A percentile compares a stretch with the other conserved stretches of the same genome.
phyloP scores from a whole-genome alignment of 2,888 invertebrate species.

The Ceriagrion tenellum region DNA sequence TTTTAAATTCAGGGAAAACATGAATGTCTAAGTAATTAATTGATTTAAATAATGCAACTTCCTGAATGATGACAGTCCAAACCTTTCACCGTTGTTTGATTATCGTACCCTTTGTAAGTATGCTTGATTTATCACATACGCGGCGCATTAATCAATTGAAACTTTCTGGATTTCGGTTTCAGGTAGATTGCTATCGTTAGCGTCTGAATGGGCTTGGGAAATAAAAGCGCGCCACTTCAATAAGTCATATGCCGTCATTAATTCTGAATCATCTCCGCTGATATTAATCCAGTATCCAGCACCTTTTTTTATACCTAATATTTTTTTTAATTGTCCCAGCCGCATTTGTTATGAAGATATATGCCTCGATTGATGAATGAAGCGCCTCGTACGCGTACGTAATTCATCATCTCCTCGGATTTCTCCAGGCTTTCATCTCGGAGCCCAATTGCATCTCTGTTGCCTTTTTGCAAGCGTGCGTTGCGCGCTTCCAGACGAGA shows the following conservation, averaged over 20 bases:
- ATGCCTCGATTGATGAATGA: background rate
- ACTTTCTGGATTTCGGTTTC: background rate
- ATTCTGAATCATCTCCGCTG: background rate
- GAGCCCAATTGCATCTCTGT: background rate
- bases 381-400: background rate
- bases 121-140: background rate
- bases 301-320: background rate
- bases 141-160: background rate
- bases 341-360: background rate
- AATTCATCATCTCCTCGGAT: slow-evolving; percentile 1
- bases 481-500: background rate
- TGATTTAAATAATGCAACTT: background rate
- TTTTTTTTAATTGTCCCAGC: background rate
- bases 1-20: background rate
- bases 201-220: background rate
- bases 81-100: background rate
- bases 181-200: background rate
- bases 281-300: background rate
- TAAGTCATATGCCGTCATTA: background rate
- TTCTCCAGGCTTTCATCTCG: background rate
- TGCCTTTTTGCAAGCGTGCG: background rate
- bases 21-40: background rate
- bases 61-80: background rate
- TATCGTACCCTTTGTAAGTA: background rate
- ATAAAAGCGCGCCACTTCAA: background rate